Conservation (phyloP, 2,888 invertebrate species). For the Euzophera pinguis region DNA sequence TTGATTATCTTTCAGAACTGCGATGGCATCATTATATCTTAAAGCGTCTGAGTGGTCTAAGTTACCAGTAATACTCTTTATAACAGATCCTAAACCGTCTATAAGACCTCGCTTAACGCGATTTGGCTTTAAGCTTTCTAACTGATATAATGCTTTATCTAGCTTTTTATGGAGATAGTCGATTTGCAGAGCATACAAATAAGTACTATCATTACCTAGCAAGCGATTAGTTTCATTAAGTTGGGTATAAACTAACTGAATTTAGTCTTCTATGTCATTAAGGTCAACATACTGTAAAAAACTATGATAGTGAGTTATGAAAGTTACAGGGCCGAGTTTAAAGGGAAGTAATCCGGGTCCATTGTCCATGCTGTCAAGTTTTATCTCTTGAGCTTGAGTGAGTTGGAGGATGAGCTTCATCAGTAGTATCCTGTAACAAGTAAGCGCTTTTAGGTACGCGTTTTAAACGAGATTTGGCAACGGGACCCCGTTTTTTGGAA, state of each 20-base stretch:
- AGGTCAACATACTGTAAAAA: constrained; percentile 18
- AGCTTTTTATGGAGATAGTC: constrained; percentile 15
- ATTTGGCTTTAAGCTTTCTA: constrained; percentile 14
- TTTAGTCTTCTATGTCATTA: background rate
- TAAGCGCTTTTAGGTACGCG: constrained; percentile 20
- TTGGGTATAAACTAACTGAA: background rate
- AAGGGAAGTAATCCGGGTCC: constrained; percentile 24
- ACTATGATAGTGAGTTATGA: constrained; percentile 25
- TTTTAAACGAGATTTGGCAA: constrained; percentile 25
- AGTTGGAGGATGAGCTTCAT: constrained; percentile 6
- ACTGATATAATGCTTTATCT: constrained; percentile 6
- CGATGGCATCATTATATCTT: constrained; percentile 9
- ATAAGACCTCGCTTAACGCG: constrained; percentile 19
- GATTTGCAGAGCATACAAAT: background rate
- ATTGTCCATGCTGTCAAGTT: constrained; percentile 22
- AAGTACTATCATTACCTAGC: background rate
- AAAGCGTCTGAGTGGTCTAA: constrained; percentile 19
- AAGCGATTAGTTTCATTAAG: background rate
- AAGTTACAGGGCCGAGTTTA: constrained; percentile 19
- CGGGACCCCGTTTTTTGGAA: constrained; percentile 22
- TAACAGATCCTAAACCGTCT: constrained; percentile 18
- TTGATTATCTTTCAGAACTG: background rate
- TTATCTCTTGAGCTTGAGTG: constrained; percentile 21
- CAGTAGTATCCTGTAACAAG: constrained; percentile 28
- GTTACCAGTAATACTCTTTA: constrained; percentile 21